Conservation (phyloP, 1,140 invertebrate genomes). For the Procambarus virginalis region DNA sequence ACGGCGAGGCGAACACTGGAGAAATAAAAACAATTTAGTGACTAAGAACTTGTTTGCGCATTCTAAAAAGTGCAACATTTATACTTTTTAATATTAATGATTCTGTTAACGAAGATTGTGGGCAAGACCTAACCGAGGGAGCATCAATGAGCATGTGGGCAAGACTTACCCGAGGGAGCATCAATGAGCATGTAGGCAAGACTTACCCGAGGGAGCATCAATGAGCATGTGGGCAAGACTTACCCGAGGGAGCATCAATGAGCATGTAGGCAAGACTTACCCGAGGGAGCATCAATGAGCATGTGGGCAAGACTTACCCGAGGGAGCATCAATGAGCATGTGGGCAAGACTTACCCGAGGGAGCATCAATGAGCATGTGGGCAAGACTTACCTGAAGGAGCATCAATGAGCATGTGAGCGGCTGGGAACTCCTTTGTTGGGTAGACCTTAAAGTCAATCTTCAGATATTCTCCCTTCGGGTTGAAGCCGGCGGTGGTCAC, state of each 20-base stretch:
- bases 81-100: too few species aligned
- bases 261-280: background rate
- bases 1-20: slow-evolving; percentile 1
- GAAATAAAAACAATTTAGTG: too few species aligned
- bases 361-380: background rate
- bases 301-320: background rate
- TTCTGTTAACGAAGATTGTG: too few species aligned
- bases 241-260: slow-evolving; percentile 8
- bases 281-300: background rate
- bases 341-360: background rate
- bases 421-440: background rate
- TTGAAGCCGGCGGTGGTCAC: background rate
- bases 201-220: slow-evolving; percentile 4
- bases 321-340: background rate
- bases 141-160: background rate
- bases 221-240: background rate
- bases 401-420: background rate
- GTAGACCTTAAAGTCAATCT: background rate
- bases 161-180: background rate
- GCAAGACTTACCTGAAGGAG: background rate
- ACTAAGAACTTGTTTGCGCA: too few species aligned
- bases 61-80: too few species aligned
- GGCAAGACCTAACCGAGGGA: background rate
- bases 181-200: background rate
- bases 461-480: background rate